These are phyloP conservation scores for Acanthosoma haemorrhoidale DNA, from an alignment of 2,888 invertebrate species.

Conservation along the genomic window DNA sequence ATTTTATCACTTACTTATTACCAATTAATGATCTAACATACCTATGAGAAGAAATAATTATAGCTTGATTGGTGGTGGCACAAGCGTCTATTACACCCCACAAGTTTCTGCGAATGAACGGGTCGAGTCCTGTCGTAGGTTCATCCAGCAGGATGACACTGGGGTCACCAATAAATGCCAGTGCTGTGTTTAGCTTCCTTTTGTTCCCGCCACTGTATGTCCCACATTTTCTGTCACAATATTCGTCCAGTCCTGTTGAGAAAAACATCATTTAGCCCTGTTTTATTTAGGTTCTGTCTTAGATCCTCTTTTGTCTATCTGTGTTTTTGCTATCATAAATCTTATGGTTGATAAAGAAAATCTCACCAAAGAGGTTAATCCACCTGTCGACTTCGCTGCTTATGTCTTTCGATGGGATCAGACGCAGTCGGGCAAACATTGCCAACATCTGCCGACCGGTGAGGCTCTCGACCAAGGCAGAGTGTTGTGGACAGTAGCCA, in stretches of 20 bases:
- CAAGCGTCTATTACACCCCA: conserved; percentile 70
- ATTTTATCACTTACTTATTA: too few relatives aligned
- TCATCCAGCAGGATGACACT: conserved; percentile 61
- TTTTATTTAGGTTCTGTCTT: too few relatives aligned
- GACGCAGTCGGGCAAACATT: conserved; percentile 67
- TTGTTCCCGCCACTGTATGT: conserved; percentile 67
- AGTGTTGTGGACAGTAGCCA: conserved; percentile 88
- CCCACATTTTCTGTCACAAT: conserved; percentile 38
- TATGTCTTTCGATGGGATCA: conserved; percentile 49
- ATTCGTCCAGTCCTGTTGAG: conserved; percentile 38
- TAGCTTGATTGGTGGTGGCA: conserved; percentile 64
- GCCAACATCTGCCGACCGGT: conserved; percentile 68
- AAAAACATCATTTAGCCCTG: too few relatives aligned
- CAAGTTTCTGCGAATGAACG: conserved; percentile 72
- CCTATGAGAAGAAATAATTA: conserved; percentile 71
- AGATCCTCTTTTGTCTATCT: too few relatives aligned
- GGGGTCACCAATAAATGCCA: conserved; percentile 64
- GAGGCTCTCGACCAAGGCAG: conserved; percentile 70
- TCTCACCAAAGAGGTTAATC: conserved; percentile 34
- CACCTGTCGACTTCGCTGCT: conserved; percentile 39
- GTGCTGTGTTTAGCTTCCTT: conserved; percentile 65
- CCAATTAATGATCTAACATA: too few relatives aligned
- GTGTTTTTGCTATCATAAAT: too few relatives aligned
- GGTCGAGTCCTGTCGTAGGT: conserved; percentile 65
- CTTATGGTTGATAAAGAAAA: too few relatives aligned